Conservation (phyloP, 2,113 vertebrate species). For the Barbus barbus region DNA sequence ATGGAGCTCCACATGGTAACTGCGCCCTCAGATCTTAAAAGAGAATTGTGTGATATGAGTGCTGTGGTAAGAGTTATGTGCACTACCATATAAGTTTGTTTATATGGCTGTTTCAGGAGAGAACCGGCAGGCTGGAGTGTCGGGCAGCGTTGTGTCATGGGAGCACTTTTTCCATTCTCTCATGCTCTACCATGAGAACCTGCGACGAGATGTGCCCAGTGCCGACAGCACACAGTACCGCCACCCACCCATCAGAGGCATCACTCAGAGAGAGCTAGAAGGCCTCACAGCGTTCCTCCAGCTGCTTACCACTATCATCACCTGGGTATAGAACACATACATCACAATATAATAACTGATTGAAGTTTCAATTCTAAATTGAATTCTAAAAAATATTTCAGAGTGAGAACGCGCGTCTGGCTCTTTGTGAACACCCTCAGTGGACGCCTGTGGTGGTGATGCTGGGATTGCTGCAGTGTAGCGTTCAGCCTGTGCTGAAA, state of each 20-base stretch:
- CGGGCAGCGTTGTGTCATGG: slow-evolving; percentile 94
- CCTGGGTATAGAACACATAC: slow-evolving; percentile 79
- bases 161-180: slow-evolving; percentile 98
- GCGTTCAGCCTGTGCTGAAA: slow-evolving; percentile 90
- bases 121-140: slow-evolving; percentile 87
- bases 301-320: slow-evolving; percentile 88
- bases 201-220: slow-evolving; percentile 90
- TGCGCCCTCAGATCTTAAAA: not conserved
- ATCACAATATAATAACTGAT: not conserved
- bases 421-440: slow-evolving; percentile 95
- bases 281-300: slow-evolving; percentile 91
- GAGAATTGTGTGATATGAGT: too few relatives aligned
- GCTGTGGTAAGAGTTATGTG: not conserved
- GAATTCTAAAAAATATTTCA: too few relatives aligned
- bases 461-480: slow-evolving; percentile 93
- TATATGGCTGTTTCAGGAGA: slow-evolving; percentile 77
- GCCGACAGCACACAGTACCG: slow-evolving; percentile 90
- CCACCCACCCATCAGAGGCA: slow-evolving; percentile 88
- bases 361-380: not conserved
- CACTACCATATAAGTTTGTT: not conserved
- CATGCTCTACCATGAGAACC: slow-evolving; percentile 95
- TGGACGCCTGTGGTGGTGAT: slow-evolving; percentile 97
- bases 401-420: slow-evolving; percentile 97
- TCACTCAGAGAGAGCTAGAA: slow-evolving; percentile 95
- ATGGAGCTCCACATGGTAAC: slow-evolving; percentile 92